phyloP scores from a whole-genome alignment of 2,888 invertebrate genomes.

The Cheilosia scutellata region DNA sequence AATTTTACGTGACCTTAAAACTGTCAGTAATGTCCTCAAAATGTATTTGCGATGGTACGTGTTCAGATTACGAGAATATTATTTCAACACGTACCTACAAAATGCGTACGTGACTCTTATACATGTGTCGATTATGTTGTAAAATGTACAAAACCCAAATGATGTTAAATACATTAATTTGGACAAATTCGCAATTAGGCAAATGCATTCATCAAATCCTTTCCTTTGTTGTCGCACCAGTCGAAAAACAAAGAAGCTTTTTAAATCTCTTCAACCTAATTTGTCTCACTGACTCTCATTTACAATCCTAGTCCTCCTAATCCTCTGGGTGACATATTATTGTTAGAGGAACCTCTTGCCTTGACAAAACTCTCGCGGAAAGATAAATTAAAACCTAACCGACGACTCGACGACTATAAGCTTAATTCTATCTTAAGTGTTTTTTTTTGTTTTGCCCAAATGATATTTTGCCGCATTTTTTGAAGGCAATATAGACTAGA shows the following conservation, averaged over 20 bases:
- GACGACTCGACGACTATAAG: neutral
- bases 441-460: neutral
- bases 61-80: too few relatives aligned
- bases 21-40: too few relatives aligned
- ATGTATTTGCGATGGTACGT: too few relatives aligned
- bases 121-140: neutral
- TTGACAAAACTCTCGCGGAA: neutral
- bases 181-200: slow-evolving; percentile 27
- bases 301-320: slow-evolving; percentile 35
- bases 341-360: neutral
- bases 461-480: neutral
- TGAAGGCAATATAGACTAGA: slow-evolving; percentile 4
- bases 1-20: too few relatives aligned
- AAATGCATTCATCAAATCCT: slow-evolving; percentile 25
- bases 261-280: neutral
- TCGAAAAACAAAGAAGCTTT: neutral
- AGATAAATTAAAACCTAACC: slow-evolving; percentile 41
- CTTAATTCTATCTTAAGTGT: neutral
- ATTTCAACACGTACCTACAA: too few relatives aligned
- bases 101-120: neutral
- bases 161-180: neutral
- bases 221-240: neutral
- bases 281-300: slow-evolving; percentile 18
- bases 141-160: neutral
- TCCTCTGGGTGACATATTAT: neutral